phyloP scores from a whole-genome alignment of 1,140 invertebrate genomes.

The Andrena cerasifolii region DNA sequence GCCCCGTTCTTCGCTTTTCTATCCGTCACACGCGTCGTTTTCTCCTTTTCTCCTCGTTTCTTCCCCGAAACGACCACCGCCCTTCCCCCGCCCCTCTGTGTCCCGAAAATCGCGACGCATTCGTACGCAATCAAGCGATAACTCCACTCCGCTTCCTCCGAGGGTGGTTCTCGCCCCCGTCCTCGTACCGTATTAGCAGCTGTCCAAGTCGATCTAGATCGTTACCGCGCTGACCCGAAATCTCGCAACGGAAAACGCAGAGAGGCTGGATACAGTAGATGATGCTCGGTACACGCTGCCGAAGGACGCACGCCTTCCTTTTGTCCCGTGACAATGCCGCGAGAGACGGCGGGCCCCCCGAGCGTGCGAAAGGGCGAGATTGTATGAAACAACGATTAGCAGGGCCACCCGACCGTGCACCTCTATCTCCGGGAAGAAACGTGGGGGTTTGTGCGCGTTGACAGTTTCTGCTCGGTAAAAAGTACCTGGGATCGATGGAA shows the following conservation, averaged over 20 bases:
- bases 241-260: slow-evolving; percentile 23
- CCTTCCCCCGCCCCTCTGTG: slow-evolving; percentile 5
- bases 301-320: slow-evolving; percentile 14
- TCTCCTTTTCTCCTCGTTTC: slow-evolving; percentile 1
- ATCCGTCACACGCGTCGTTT: slow-evolving; percentile 12
- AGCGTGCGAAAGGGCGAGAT: neutral
- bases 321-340: slow-evolving; percentile 51
- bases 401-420: neutral
- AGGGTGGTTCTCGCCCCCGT: too few relatives aligned
- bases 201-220: slow-evolving; percentile 57
- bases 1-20: slow-evolving; percentile 23
- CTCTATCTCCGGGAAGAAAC: neutral
- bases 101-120: slow-evolving; percentile 67
- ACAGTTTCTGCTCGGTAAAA: slow-evolving; percentile 28
- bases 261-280: slow-evolving; percentile 17
- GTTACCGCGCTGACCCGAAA: slow-evolving; percentile 30
- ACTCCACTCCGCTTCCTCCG: too few relatives aligned
- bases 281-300: neutral
- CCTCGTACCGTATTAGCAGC: slow-evolving; percentile 68
- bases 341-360: slow-evolving; percentile 45
- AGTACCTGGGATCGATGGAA: slow-evolving; percentile 32
- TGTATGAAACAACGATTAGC: slow-evolving; percentile 26
- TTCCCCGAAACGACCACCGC: neutral
- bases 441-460: slow-evolving; percentile 2
- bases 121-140: slow-evolving; percentile 67